phyloP scores from a whole-genome alignment of 2,797 vertebrate species.

The Microhierax caerulescens region DNA sequence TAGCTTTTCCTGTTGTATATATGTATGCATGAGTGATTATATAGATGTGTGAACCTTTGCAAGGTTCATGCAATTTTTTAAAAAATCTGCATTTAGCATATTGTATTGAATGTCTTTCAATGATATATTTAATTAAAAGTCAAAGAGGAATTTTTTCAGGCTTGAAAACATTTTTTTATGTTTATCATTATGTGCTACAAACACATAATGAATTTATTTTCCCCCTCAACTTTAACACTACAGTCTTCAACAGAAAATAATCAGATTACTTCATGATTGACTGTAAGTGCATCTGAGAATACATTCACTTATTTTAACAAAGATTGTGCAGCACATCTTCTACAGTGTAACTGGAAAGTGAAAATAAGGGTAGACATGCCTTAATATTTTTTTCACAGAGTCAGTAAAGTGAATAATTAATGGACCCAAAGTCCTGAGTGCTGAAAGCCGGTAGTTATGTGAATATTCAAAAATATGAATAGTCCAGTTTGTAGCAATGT shows the following conservation, averaged over 20 bases:
- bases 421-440: fast-evolving
- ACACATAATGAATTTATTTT: neutral
- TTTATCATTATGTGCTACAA: neutral
- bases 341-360: neutral
- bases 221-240: neutral
- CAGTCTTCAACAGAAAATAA: neutral
- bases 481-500: neutral
- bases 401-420: neutral
- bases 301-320: neutral
- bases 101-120: neutral
- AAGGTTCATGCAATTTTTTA: neutral
- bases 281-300: neutral
- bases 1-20: neutral
- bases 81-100: neutral
- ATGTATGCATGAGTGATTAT: neutral
- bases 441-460: neutral
- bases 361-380: neutral
- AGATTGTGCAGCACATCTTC: neutral
- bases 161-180: neutral
- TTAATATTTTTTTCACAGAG: neutral
- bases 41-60: neutral
- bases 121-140: neutral
- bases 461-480: neutral
- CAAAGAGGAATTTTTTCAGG: neutral
- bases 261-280: neutral